phyloP scores from a whole-genome alignment of 2,797 vertebrate species.

The Odontamblyopus lacepedii region DNA sequence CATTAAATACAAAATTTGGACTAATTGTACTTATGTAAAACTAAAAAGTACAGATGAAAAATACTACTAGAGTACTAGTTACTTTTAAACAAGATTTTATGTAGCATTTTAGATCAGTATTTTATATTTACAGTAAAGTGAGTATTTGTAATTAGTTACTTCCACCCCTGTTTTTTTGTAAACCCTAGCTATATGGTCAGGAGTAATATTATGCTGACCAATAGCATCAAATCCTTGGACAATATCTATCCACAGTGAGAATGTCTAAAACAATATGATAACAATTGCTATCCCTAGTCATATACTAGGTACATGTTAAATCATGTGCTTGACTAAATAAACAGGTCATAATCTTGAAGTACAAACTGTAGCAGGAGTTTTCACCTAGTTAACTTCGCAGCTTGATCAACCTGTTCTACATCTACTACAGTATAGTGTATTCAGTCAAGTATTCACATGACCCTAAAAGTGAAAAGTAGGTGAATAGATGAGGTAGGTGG shows the following conservation, averaged over 20 bases:
- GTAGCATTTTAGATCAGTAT: no score
- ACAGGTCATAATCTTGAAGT: background rate
- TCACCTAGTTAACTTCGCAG: background rate
- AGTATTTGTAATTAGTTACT: no score
- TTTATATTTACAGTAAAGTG: no score
- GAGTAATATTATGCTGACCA: no score
- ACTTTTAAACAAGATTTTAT: no score
- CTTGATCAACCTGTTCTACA: constrained; percentile 22
- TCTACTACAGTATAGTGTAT: constrained; percentile 1
- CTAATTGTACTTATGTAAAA: no score
- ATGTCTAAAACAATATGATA: background rate
- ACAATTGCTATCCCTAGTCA: background rate
- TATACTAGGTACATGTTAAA: background rate
- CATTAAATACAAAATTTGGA: no score
- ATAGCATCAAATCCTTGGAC: no score
- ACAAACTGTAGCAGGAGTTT: background rate
- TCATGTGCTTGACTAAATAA: background rate
- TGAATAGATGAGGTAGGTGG: constrained; percentile 2
- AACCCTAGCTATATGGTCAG: no score
- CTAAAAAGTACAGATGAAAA: no score
- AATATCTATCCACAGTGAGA: background rate
- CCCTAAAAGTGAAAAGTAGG: constrained; percentile 8
- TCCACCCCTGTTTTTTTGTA: no score
- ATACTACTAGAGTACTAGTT: no score
- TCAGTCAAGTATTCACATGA: constrained; percentile 13